These are phyloP conservation scores for Diceros bicornis DNA, from an alignment of 2,797 vertebrate genomes.

Conservation along the genomic window DNA sequence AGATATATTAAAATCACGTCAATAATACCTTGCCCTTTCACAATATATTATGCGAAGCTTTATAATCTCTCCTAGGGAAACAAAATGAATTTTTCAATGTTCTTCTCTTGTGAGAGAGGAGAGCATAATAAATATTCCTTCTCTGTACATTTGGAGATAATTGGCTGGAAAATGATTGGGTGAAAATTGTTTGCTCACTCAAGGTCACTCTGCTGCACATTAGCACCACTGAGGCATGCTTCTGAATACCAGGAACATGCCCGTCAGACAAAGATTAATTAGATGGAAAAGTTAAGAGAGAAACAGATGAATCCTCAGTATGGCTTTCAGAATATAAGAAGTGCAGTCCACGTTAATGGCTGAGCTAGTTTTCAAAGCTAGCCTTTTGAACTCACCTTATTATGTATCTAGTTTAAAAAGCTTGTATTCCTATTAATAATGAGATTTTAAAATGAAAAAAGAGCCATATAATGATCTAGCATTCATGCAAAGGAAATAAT, in stretches of 20 bases:
- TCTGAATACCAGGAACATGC: slow-evolving; percentile 82
- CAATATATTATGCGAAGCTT: slow-evolving; percentile 72
- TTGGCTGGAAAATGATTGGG: slow-evolving; percentile 80
- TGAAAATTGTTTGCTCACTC: slow-evolving; percentile 85
- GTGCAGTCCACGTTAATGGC: slow-evolving; percentile 61
- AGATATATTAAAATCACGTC: slow-evolving; percentile 68
- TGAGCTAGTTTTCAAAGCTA: slow-evolving; percentile 78
- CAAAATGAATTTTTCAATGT: slow-evolving; percentile 84
- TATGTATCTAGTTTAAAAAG: slow-evolving; percentile 75
- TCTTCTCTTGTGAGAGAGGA: slow-evolving; percentile 68
- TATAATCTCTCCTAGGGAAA: slow-evolving; percentile 84
- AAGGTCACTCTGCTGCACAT: slow-evolving; percentile 83
- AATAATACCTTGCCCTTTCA: slow-evolving; percentile 67
- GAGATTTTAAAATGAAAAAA: slow-evolving; percentile 74
- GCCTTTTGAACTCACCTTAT: slow-evolving; percentile 72
- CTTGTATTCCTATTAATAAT: slow-evolving; percentile 76
- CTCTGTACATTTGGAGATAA: slow-evolving; percentile 84
- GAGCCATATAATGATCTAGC: background rate
- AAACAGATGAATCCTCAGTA: slow-evolving; percentile 81
- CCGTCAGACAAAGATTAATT: slow-evolving; percentile 87
- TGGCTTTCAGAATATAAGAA: slow-evolving; percentile 77
- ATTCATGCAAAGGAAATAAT: slow-evolving; percentile 60
- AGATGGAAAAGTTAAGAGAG: slow-evolving; percentile 83
- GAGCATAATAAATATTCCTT: slow-evolving; percentile 83
- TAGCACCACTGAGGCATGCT: slow-evolving; percentile 82